phyloP scores from a whole-genome alignment of 2,113 vertebrate genomes.

The Zosterops lateralis region DNA sequence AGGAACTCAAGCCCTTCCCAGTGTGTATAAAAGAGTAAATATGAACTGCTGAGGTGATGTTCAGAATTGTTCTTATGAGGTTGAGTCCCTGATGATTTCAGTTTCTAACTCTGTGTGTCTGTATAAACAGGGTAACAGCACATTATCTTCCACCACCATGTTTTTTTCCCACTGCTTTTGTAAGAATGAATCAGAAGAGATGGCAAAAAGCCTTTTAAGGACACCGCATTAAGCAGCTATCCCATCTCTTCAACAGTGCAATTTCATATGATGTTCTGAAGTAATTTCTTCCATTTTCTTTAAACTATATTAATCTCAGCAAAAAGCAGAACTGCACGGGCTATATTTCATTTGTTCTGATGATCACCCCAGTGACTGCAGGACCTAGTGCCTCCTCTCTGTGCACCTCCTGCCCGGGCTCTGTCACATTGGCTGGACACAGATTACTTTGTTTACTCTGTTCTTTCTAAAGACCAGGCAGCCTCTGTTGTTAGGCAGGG shows the following conservation, averaged over 20 bases:
- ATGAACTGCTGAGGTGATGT: background rate
- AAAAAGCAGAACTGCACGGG: background rate
- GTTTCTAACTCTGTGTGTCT: slow-evolving; percentile 8
- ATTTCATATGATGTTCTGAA: slow-evolving; percentile 29
- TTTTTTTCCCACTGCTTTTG: background rate
- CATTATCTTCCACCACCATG: background rate
- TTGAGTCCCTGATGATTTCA: background rate
- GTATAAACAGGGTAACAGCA: background rate
- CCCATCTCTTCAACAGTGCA: background rate
- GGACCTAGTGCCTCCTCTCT: background rate
- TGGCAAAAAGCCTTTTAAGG: slow-evolving; percentile 19
- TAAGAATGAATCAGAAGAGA: slow-evolving; percentile 25
- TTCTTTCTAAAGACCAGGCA: background rate
- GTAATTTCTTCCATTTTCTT: slow-evolving; percentile 53
- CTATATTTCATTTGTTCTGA: background rate
- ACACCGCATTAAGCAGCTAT: background rate
- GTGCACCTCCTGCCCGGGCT: background rate
- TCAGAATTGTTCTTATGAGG: background rate
- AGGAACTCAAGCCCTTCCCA: background rate
- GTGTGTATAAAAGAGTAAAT: background rate
- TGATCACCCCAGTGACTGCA: background rate
- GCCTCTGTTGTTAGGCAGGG: background rate
- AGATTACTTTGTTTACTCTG: background rate
- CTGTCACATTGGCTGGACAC: background rate
- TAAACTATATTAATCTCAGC: slow-evolving; percentile 35